phyloP scores from a whole-genome alignment of 2,113 vertebrate genomes.

The Oenanthe oenanthe region DNA sequence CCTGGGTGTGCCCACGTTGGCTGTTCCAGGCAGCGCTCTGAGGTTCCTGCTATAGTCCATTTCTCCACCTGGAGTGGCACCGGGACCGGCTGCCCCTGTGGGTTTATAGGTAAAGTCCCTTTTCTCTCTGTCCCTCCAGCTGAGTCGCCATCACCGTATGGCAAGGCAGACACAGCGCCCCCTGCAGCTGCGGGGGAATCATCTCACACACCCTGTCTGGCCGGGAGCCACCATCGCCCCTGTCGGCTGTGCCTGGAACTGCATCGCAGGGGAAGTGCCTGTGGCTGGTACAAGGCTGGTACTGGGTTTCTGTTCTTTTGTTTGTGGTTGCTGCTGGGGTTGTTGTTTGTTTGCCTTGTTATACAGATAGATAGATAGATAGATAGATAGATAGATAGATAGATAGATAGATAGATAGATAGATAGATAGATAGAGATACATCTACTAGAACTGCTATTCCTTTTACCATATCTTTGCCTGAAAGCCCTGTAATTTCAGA shows the following conservation, averaged over 20 bases:
- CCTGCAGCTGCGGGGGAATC: no score
- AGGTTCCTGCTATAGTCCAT: background rate
- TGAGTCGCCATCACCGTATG: fast-evolving
- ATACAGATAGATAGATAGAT: background rate
- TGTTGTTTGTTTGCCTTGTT: background rate
- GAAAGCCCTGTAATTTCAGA: background rate
- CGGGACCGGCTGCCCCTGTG: fast-evolving
- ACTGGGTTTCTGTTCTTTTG: no score
- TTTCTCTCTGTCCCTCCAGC: fast-evolving
- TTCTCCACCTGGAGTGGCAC: background rate
- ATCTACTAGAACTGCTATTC: background rate
- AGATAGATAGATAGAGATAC: no score
- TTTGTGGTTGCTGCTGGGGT: background rate
- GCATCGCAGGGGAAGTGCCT: background rate
- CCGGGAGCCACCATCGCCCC: background rate
- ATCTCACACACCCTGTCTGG: no score
- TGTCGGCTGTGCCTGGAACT: no score
- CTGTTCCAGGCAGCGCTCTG: fast-evolving
- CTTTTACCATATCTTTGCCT: background rate
- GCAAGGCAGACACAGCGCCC: background rate
- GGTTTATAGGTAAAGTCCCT: background rate
- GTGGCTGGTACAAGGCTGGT: no score
- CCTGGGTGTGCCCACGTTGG: no score
- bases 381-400: no score
- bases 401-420: no score